Evolutionary conservation across 2,797 vertebrate species (phyloP), one percentile per base, ranked within the genome.

Genomic region (Emydoidea blandingii): DNA sequence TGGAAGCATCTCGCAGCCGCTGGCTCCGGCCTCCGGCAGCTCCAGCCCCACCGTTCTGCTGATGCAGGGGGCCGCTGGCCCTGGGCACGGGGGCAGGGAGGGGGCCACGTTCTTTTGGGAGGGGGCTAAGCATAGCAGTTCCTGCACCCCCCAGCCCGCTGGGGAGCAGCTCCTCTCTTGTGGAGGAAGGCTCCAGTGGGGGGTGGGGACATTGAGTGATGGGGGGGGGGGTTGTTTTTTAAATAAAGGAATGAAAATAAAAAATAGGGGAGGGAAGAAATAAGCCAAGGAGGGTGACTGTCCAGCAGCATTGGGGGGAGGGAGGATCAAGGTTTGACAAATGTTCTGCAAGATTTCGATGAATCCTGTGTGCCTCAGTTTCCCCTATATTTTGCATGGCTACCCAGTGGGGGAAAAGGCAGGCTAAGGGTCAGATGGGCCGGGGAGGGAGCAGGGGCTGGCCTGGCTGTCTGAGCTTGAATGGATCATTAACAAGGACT

Each of bases 1-100:
- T 80, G 49, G 93, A 94, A 94, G 9, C 49, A 49, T 92, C 93
- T 93, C 41, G 92, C 44, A 91, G 11, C 25, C 31, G 5, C 87
- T 74, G 54, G 92, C 27, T 47, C 27, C 2, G 16, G 44, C 57
- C 78, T 8, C 27, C 11, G 2, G 1, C 27, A 29, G 5, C 27
- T 52, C 68, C 21, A 25, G 37, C 25, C 83, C 29, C 4, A 2
- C 21, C 15, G 27, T 89, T 94, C 82, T 94, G 90, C 93, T 94
- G 93, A 94, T 89, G 79, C 81, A 91, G 76, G 62, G 47, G 19
- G 15, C 18, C 6, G 8, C 8, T 47, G 12, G 50, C 29, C 34
- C 15, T 44, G 4, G 29, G 41, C 21, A 21, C 4, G 3, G 34
- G 8, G 1, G 47, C 12, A 31, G 18, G 27, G 88, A 37, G 4